Evolutionary conservation across 2,888 invertebrate genomes (phyloP), one percentile per base, ranked within the genome.

Genomic region (Habroteleia sp.): DNA sequence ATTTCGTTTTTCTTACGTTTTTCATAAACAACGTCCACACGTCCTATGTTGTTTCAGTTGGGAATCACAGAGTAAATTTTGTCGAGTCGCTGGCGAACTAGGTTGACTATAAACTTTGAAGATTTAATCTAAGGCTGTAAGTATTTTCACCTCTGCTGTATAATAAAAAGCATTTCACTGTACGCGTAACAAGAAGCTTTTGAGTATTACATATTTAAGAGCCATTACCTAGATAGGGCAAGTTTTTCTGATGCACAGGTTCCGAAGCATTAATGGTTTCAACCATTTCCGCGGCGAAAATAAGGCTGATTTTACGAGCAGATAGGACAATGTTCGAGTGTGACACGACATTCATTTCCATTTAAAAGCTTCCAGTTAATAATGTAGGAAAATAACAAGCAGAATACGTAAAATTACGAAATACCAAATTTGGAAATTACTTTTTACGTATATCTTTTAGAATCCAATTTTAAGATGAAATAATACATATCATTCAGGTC

Each of bases 171-270:
- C 66, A 16, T 27, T 50, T 42, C 44, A 29, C 20, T 42, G 33
- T 35, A 44, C 52, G 41, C 27, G 29, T 23, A 39, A 39, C 39
- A 10, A 4, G 41, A 46, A 42, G 52, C 50, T 52, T 65, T 65
- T 33, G 65, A 44, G 52, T 44, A 44, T 52, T 65, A 52, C 52
- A 52, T 44, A 65, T 65, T 65, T 52, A 52, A 65, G 44, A 35
- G 65, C 52, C 27, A 65, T 52, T 44, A 44, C 33, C 6, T 5
- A 52, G 44, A 52, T 52, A 48, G 29, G 35, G 31, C 31, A 50
- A 52, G 42, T 65, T 65, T 52, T 65, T 52, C 52, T 44, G 16
- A 52, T 52, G 44, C 44, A 41, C 17, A 13, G 16, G n/a, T 16
- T 35, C 11, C 25, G 4, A 27, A 13, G 35, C 33, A 42, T 42